phyloP scores from a whole-genome alignment of 1,140 invertebrate genomes.

The Aricia agestis region DNA sequence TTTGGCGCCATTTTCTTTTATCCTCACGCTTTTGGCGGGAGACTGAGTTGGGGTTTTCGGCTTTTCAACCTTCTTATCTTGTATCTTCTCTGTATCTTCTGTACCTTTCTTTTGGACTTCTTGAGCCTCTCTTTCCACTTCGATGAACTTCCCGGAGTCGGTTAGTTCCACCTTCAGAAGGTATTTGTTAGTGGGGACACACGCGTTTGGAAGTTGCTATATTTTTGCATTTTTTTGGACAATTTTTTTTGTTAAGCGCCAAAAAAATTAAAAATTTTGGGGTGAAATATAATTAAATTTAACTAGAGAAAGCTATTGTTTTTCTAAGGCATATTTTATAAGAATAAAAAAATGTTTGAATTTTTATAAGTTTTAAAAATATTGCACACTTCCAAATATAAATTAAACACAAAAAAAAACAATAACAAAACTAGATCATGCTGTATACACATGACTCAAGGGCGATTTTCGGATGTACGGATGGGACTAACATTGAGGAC shows the following conservation, averaged over 20 bases:
- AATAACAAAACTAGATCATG: conserved; percentile 13
- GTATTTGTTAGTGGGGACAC: conserved; percentile 24
- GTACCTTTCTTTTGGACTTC: conserved; percentile 34
- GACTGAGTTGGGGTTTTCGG: conserved; percentile 49
- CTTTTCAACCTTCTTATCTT: conserved; percentile 16
- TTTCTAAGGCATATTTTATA: no score
- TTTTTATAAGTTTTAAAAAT: conserved; percentile 22
- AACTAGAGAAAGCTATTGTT: no score
- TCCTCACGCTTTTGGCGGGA: conserved; percentile 62
- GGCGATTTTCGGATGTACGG: conserved; percentile 14
- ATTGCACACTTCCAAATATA: conserved; percentile 28
- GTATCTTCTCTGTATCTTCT: conserved; percentile 19
- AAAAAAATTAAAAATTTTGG: no score
- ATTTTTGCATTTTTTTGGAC: not conserved
- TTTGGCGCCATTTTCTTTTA: conserved; percentile 69
- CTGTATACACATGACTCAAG: not conserved
- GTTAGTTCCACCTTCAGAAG: conserved; percentile 69
- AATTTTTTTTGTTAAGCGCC: not conserved
- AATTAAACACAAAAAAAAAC: conserved; percentile 7
- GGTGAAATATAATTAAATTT: no score
- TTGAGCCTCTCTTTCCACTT: conserved; percentile 59
- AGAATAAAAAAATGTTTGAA: no score
- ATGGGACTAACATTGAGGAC: conserved; percentile 11
- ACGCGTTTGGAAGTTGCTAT: conserved; percentile 25
- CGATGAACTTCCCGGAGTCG: conserved; percentile 75